A percentile compares a stretch with the other conserved stretches of the same genome.
Evolutionary conservation across 2,888 invertebrate genomes (phyloP).

Genomic region (Clepsis dumicolana): DNA sequence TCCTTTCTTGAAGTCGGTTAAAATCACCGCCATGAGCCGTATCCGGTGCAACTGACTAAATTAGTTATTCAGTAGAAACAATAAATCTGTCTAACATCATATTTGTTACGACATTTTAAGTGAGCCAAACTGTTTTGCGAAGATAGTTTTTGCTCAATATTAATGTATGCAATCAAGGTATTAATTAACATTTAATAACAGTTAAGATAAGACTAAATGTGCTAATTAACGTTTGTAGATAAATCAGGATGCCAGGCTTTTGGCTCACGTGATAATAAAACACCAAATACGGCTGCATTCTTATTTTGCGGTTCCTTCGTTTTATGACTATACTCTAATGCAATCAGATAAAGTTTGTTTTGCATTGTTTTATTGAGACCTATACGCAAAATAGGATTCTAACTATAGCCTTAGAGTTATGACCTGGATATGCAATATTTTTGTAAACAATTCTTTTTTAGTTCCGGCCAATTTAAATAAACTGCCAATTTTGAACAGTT

Average conservation of each 20-base stretch:
- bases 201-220: slow-evolving; percentile 28
- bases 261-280: not conserved
- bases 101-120: not conserved
- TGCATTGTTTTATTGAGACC: not conserved
- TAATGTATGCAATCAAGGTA: not conserved
- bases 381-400: not conserved
- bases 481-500: slow-evolving; percentile 13
- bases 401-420: not conserved
- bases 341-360: not conserved
- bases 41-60: no score
- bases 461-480: slow-evolving; percentile 5
- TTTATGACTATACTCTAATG: not conserved
- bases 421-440: slow-evolving; percentile 19
- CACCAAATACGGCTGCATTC: not conserved
- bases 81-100: not conserved
- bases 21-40: no score
- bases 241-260: not conserved
- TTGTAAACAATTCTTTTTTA: slow-evolving; percentile 18
- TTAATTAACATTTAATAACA: slow-evolving; percentile 36
- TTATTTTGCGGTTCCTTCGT: not conserved
- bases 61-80: no score
- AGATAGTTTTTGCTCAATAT: not conserved
- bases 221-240: slow-evolving; percentile 12
- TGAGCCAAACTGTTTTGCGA: not conserved
- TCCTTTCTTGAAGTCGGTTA: no score